phyloP scores from a whole-genome alignment of 2,888 invertebrate genomes.

The Dinocampus coccinellae region DNA sequence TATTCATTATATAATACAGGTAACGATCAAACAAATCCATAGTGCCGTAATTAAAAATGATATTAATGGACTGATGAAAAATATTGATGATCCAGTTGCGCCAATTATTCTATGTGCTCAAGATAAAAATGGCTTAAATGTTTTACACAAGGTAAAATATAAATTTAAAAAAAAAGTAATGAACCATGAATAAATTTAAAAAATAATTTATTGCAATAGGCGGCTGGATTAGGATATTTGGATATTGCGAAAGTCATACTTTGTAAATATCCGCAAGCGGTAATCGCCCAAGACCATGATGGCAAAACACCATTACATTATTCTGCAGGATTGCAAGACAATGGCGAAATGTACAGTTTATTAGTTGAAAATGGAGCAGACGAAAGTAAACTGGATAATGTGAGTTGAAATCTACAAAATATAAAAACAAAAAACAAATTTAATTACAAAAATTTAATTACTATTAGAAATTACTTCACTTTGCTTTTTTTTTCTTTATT shows the following conservation, averaged over 20 bases:
- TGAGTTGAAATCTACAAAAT: conserved; percentile 69
- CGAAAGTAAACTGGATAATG: conserved; percentile 86
- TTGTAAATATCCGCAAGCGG: conserved; percentile 77
- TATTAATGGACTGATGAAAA: conserved; percentile 77
- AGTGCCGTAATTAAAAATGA: conserved; percentile 83
- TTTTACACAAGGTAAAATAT: conserved; percentile 82
- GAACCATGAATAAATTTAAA: not conserved
- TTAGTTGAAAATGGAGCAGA: conserved; percentile 87
- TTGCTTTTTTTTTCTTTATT: no score
- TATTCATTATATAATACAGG: conserved; percentile 70
- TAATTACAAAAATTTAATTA: no score
- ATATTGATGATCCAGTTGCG: conserved; percentile 78
- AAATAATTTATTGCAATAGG: conserved; percentile 70
- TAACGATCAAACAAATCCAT: conserved; percentile 86
- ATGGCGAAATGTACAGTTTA: conserved; percentile 82
- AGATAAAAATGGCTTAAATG: conserved; percentile 85
- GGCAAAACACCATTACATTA: conserved; percentile 92
- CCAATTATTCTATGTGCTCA: conserved; percentile 81
- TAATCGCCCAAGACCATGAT: conserved; percentile 82
- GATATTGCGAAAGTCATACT: conserved; percentile 82
- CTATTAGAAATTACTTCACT: no score
- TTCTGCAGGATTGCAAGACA: conserved; percentile 85
- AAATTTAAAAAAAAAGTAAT: not conserved
- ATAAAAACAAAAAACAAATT: no score
- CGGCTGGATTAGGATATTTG: conserved; percentile 84